phyloP scores from a whole-genome alignment of 2,888 invertebrate genomes.

The Diaperis boleti region DNA sequence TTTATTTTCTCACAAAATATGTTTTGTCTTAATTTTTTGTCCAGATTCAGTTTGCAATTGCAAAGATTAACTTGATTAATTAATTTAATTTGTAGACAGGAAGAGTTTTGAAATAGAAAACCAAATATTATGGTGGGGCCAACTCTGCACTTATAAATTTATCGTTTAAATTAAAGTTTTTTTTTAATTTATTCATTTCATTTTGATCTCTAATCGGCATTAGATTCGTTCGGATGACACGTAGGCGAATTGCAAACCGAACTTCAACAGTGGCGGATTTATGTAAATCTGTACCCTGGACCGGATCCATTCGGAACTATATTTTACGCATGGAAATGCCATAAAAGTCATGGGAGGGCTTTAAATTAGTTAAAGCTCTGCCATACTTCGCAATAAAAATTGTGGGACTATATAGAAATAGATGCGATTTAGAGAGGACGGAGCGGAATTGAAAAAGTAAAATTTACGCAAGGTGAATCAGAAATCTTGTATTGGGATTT shows the following conservation, averaged over 20 bases:
- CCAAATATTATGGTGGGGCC: no score
- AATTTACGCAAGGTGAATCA: background rate
- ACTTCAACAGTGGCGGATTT: background rate
- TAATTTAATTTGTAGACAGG: no score
- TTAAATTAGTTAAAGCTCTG: background rate
- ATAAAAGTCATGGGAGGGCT: slow-evolving; percentile 4
- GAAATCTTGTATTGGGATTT: background rate
- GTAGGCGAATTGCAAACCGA: slow-evolving; percentile 7
- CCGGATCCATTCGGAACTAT: slow-evolving; percentile 3
- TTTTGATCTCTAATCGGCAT: slow-evolving; percentile 14
- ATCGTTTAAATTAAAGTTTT: no score
- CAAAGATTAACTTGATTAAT: no score
- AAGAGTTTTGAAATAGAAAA: no score
- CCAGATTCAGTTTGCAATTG: no score
- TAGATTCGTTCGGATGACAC: background rate
- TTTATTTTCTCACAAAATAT: no score
- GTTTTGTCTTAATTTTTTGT: no score
- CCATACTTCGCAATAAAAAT: slow-evolving; percentile 7
- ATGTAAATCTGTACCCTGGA: background rate
- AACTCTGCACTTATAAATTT: no score
- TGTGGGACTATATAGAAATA: background rate
- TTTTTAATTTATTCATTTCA: no score
- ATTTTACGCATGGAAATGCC: slow-evolving; percentile 14
- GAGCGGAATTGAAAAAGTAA: slow-evolving; percentile 1
- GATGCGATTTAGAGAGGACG: background rate